phyloP scores from a whole-genome alignment of 2,888 invertebrate genomes.

The Lydus trimaculatus region DNA sequence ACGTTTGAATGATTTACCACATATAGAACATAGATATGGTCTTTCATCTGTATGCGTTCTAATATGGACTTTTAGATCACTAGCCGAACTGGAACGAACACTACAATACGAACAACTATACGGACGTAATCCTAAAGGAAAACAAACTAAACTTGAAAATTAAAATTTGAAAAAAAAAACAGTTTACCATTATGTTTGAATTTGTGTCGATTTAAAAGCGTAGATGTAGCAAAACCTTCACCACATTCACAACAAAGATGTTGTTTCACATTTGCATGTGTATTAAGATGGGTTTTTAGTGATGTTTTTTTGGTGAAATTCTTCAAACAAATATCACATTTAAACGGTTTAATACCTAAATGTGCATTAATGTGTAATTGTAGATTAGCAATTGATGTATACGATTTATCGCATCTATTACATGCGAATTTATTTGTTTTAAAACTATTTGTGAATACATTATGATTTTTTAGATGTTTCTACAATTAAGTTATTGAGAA shows the following conservation, averaged over 20 bases:
- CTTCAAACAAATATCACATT: conserved; percentile 13
- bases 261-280: not conserved
- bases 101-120: not conserved
- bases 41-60: not conserved
- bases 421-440: conserved; percentile 1
- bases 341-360: conserved; percentile 17
- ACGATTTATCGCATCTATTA: conserved; percentile 12
- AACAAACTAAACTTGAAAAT: no score
- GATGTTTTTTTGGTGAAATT: conserved; percentile 13
- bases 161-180: no score
- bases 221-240: conserved; percentile 1
- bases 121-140: no score
- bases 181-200: conserved; percentile 11
- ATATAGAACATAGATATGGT: not conserved
- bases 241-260: conserved; percentile 15
- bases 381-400: conserved; percentile 10
- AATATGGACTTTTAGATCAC: conserved; percentile 6
- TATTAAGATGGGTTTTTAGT: not conserved
- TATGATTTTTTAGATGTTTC: conserved; percentile 12
- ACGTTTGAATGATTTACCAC: conserved; percentile 14
- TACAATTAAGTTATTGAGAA: no score
- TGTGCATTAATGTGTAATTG: conserved; percentile 19
- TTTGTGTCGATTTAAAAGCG: conserved; percentile 10
- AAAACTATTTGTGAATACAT: not conserved
- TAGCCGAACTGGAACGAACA: not conserved